Evolutionary conservation across 2,888 invertebrate genomes (phyloP).

Genomic region (Nomada ruficornis): DNA sequence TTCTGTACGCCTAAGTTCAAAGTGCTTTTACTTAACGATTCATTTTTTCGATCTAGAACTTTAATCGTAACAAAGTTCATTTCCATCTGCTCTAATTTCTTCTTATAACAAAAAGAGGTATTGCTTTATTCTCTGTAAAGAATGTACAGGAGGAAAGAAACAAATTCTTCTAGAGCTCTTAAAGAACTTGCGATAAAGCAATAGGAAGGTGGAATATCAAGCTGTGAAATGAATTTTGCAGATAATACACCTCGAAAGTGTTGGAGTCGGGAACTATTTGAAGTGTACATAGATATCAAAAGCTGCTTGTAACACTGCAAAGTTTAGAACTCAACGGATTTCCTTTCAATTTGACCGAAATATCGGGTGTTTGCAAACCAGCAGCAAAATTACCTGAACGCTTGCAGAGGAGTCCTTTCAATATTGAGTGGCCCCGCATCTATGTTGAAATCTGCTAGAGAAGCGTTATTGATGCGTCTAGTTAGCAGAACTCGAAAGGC

Average conservation of each 20-base stretch:
- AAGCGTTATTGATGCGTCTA: constrained; percentile 4
- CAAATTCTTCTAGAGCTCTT: background rate
- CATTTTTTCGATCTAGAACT: background rate
- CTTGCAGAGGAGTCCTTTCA: constrained; percentile 12
- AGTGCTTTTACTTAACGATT: background rate
- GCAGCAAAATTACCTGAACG: constrained; percentile 15
- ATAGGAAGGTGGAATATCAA: too few species aligned
- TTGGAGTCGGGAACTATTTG: background rate
- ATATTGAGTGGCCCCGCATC: constrained; percentile 36
- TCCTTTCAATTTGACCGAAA: constrained; percentile 30
- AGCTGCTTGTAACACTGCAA: constrained; percentile 2
- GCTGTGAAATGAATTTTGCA: too few species aligned
- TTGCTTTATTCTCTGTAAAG: background rate
- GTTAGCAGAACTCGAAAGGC: background rate
- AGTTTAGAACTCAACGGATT: constrained; percentile 2
- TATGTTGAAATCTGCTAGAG: background rate
- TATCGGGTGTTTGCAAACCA: constrained; percentile 27
- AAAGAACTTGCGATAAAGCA: too few species aligned
- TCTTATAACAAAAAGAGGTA: background rate
- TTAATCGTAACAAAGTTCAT: constrained; percentile 8
- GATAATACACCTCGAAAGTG: too few species aligned
- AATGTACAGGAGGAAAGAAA: background rate
- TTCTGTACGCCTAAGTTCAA: background rate
- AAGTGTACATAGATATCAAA: background rate
- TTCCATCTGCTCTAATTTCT: background rate